Conservation (phyloP, 2,888 invertebrate genomes). For the Iselma pallidipennis region DNA sequence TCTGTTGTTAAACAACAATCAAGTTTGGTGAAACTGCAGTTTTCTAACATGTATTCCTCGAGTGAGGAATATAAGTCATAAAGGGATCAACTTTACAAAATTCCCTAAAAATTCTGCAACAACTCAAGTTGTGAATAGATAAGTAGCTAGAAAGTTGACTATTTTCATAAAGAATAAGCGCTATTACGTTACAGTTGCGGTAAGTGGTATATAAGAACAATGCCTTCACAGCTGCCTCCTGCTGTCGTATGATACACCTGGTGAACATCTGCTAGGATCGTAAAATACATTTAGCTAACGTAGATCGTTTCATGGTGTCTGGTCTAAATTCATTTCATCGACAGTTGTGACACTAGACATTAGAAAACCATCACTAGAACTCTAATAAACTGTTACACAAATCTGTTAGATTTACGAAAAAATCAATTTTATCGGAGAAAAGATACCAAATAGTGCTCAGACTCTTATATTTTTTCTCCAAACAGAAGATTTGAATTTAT, state of each 20-base stretch:
- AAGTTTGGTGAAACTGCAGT: no score
- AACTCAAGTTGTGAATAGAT: neutral
- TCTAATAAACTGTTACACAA: neutral
- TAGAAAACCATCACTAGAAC: neutral
- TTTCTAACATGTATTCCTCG: no score
- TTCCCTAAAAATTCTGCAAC: neutral
- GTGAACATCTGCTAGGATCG: conserved; percentile 34
- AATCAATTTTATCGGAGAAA: neutral
- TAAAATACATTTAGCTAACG: conserved; percentile 32
- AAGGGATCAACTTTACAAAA: no score
- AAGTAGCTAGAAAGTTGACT: conserved; percentile 25
- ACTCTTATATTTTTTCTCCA: no score
- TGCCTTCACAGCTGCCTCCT: conserved; percentile 35
- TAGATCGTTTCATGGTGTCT: neutral
- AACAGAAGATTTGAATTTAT: no score
- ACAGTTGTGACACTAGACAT: no score
- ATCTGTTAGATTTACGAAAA: neutral
- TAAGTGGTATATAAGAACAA: conserved; percentile 36
- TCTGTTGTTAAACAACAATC: no score
- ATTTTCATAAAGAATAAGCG: conserved; percentile 37
- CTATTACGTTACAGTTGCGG: conserved; percentile 33
- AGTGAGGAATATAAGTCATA: no score
- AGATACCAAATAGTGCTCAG: no score
- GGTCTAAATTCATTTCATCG: neutral
- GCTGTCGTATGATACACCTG: conserved; percentile 27